Conservation (phyloP, 2,888 invertebrate genomes). For the Eupelmus urozonus region DNA sequence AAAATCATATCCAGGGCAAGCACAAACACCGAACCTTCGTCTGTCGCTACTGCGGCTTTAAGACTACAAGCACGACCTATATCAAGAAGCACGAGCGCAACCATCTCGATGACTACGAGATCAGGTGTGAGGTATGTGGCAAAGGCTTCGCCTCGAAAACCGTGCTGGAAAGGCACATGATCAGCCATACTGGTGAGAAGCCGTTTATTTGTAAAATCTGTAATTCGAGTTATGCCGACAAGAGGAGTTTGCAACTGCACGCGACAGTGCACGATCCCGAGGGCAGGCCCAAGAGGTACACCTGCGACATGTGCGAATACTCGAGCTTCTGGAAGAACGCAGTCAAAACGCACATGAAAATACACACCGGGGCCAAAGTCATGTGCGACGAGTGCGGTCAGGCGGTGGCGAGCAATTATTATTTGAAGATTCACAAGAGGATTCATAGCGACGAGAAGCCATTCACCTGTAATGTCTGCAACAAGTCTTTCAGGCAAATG, state of each 20-base stretch:
- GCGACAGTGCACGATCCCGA: conserved; percentile 78
- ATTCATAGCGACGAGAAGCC: conserved; percentile 73
- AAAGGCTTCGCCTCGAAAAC: conserved; percentile 79
- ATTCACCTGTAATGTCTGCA: conserved; percentile 74
- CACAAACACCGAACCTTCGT: conserved; percentile 46
- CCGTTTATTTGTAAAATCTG: conserved; percentile 78
- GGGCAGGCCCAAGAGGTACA: conserved; percentile 68
- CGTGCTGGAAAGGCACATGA: conserved; percentile 77
- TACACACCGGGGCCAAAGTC: conserved; percentile 77
- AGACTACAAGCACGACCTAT: conserved; percentile 48
- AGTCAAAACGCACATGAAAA: conserved; percentile 76
- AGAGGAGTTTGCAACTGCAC: conserved; percentile 79
- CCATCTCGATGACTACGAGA: conserved; percentile 80
- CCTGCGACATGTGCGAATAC: conserved; percentile 67
- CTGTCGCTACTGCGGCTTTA: conserved; percentile 54
- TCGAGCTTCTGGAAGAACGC: conserved; percentile 74
- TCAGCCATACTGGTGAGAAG: conserved; percentile 76
- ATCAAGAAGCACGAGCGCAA: conserved; percentile 68
- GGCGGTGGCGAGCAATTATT: conserved; percentile 79
- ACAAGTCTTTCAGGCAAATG: conserved; percentile 74
- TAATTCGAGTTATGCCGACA: conserved; percentile 79
- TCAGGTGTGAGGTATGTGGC: conserved; percentile 76
- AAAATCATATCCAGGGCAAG: conserved; percentile 55
- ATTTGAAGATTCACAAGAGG: conserved; percentile 80
- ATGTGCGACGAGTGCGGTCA: conserved; percentile 69